phyloP scores from a whole-genome alignment of 2,888 invertebrate genomes.

The Drosophila maculinotata region DNA sequence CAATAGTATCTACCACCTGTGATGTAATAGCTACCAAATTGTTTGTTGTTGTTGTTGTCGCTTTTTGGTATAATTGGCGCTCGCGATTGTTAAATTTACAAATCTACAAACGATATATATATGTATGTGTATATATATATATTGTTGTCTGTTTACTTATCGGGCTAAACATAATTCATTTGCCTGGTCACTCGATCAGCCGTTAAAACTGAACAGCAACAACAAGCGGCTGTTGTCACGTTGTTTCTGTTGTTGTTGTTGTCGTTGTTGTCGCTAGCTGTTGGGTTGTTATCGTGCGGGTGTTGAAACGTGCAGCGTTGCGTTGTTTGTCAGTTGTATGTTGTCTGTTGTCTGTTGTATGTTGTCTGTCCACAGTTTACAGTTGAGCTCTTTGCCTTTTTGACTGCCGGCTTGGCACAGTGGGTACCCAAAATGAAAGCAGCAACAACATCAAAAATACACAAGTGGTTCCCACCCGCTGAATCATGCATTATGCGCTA shows the following conservation, averaged over 20 bases:
- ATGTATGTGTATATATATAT: constrained; percentile 9
- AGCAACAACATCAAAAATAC: not conserved
- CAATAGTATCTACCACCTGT: constrained; percentile 65
- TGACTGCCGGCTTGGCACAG: constrained; percentile 8
- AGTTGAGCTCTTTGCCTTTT: constrained; percentile 18
- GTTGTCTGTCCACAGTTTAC: constrained; percentile 8
- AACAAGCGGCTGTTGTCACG: constrained; percentile 36
- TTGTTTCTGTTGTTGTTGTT: constrained; percentile 6
- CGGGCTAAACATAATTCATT: constrained; percentile 51
- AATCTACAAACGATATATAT: constrained; percentile 62
- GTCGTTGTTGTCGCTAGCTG: constrained; percentile 11
- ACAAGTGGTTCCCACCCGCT: constrained; percentile 20
- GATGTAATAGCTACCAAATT: constrained; percentile 60
- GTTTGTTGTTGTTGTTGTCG: constrained; percentile 36
- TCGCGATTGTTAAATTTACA: constrained; percentile 71
- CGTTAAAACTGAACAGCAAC: constrained; percentile 34
- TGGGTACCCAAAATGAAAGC: constrained; percentile 8
- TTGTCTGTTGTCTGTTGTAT: not conserved
- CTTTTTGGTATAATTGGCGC: constrained; percentile 66
- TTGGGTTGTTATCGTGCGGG: constrained; percentile 56
- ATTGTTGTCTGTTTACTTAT: constrained; percentile 36
- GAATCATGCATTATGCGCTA: constrained; percentile 17
- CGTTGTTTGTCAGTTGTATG: constrained; percentile 24
- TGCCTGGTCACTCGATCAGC: constrained; percentile 57
- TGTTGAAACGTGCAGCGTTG: constrained; percentile 62